Conservation (phyloP, 2,888 invertebrate species). For the Isotomurus palustris region DNA sequence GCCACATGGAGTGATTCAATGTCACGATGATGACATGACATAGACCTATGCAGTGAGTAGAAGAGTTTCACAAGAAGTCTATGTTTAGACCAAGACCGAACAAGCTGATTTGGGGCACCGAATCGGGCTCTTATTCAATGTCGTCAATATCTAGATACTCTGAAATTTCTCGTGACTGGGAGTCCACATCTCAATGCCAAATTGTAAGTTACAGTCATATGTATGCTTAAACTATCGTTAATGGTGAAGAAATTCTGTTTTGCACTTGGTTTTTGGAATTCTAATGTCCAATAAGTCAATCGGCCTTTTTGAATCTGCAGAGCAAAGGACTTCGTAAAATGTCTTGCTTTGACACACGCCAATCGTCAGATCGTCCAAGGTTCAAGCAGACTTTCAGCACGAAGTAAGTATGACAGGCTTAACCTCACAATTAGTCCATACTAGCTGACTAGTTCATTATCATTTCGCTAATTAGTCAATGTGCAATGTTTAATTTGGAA, state of each 20-base stretch:
- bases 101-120: background rate
- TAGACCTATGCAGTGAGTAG: too few relatives aligned
- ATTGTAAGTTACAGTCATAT: constrained; percentile 29
- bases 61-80: background rate
- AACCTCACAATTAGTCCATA: constrained; percentile 3
- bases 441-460: background rate
- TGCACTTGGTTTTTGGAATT: too few relatives aligned
- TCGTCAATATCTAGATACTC: constrained; percentile 46
- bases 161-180: constrained; percentile 46
- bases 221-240: too few relatives aligned
- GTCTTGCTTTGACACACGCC: constrained; percentile 46
- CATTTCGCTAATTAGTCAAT: too few relatives aligned
- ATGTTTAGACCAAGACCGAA: constrained; percentile 4
- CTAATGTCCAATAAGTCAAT: background rate
- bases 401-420: constrained; percentile 35
- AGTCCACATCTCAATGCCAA: constrained; percentile 29
- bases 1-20: too few relatives aligned
- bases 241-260: too few relatives aligned
- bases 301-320: constrained; percentile 13
- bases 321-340: constrained; percentile 41
- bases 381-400: constrained; percentile 45
- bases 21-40: too few relatives aligned
- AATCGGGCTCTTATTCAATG: constrained; percentile 26
- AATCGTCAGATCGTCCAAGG: constrained; percentile 41
- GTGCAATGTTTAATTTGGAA: too few relatives aligned